Conservation (phyloP, 1,140 invertebrate genomes). For the Ridgeia piscesae region DNA sequence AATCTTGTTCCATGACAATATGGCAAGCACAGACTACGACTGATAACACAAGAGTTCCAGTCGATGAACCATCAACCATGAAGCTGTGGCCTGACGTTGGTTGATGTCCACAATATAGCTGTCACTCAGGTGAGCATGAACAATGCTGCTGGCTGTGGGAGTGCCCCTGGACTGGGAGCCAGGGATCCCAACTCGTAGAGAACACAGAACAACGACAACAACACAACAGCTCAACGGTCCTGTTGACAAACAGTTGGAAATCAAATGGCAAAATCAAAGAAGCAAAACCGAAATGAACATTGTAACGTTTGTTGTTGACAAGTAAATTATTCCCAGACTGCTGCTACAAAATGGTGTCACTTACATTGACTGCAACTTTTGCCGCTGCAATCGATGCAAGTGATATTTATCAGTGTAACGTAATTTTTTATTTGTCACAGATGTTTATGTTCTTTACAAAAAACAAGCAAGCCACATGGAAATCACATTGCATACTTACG, state of each 20-base stretch:
- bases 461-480: background rate
- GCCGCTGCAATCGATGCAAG: background rate
- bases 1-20: background rate
- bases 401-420: too few species aligned
- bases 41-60: background rate
- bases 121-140: background rate
- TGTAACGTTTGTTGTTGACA: background rate
- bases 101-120: background rate
- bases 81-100: background rate
- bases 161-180: background rate
- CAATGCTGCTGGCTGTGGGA: background rate
- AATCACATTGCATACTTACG: background rate
- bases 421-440: background rate
- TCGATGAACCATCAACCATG: background rate
- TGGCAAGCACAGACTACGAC: background rate
- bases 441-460: background rate
- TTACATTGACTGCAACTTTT: background rate
- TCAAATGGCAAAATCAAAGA: background rate
- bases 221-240: background rate
- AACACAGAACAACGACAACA: background rate
- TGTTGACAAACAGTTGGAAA: background rate
- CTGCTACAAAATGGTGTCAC: background rate
- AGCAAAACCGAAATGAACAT: background rate
- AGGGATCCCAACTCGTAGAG: background rate
- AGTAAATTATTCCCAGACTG: background rate